Base-by-base conservation (phyloP, 2,888 invertebrate genomes). In the Brachypterus glaber region DNA sequence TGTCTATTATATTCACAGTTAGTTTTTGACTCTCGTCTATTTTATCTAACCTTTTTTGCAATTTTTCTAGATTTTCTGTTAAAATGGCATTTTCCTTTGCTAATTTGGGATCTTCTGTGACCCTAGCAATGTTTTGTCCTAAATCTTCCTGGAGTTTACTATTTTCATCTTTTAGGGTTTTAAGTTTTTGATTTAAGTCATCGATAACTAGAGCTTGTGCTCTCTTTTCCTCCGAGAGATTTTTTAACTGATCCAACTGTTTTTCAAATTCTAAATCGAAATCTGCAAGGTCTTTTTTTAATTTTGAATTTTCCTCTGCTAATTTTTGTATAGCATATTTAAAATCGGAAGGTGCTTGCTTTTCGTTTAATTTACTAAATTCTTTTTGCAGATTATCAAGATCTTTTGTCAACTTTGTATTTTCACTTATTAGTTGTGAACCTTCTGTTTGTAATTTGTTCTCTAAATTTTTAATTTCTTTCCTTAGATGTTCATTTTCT, bases 251-350 rank as follows among this genome's bases (percentile, higher is more conserved):
- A n/a, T n/a, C n/a, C n/a, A n/a, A n/a, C n/a, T n/a, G 18, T 36
- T 41, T 16, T 32, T 30, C 25, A 38, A 18, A 9, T 36, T 36
- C 3, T 29, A 17, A 30, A 17, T 17, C 33, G 7, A 32, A 25
- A 9, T 47, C 48, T 16, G 46, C 50, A 15, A 52, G 57, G 47
- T 55, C 55, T 12, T 43, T 40, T 29, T 36, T 39, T 13, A 47
- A 27, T 32, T 45, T 40, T 7, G 40, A 14, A 9, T 27, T 30
- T 35, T 45, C 41, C 9, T 44, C 39, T n/a, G n/a, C n/a, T n/a
- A n/a, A n/a, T n/a, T n/a, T n/a, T n/a, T n/a, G n/a, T n/a, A n/a
- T n/a, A n/a, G n/a, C n/a, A n/a, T n/a, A n/a, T n/a, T n/a, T n/a
- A n/a, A n/a, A n/a, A n/a, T n/a, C n/a, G n/a, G n/a, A n/a, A n/a